Base-by-base conservation (phyloP, 2,797 vertebrate species). In the Gymnodraco acuticeps region DNA sequence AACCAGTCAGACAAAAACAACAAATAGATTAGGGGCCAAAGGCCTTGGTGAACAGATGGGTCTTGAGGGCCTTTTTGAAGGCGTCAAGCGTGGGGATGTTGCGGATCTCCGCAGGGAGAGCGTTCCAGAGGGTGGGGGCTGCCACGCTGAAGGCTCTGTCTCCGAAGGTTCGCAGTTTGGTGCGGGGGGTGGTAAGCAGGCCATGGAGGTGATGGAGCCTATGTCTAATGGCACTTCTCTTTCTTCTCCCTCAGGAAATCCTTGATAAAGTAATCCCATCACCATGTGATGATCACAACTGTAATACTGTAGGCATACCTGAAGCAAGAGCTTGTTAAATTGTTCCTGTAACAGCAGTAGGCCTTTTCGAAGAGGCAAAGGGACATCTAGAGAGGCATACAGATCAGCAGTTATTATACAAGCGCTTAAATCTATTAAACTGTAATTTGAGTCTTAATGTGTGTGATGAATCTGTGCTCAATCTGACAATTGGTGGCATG, bases 291-390 rank as follows among this genome's bases (percentile, higher is more conserved):
- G 20, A 38, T 56, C 15, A 42, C 50, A 1, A 58, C 3, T 53
- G 15, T 5, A 46, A 47, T 60, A 16, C 11, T 62, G 17, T 14
- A 42, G 14, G 5, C 95, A 88, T 92, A 96, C 95, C 70, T 85
- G 89, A 97, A 96, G 82, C 81, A 93, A 53, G 79, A 75, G 48
- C 90, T 95, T 77, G 91, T 83, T 86, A 96, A 75, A 58, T 73
- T 85, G 78, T 80, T 94, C 56, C 82, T 94, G 64, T 95, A 94
- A 87, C 89, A 93, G 15, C 65, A 71, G 63, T 90, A 93, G 3
- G 94, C 95, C 92, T 92, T 96, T 80, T 93, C 81, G 73, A 93
- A 86, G 50, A 94, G 75, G 82, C 93, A 85, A 74, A 90, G 72
- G 45, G 80, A 84, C 23, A 88, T 75, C 95, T 96, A 78, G 74